Evolutionary conservation across 2,113 vertebrate genomes (phyloP), one percentile per base, ranked within the genome.

Genomic region (Genyomyrus donnyi): DNA sequence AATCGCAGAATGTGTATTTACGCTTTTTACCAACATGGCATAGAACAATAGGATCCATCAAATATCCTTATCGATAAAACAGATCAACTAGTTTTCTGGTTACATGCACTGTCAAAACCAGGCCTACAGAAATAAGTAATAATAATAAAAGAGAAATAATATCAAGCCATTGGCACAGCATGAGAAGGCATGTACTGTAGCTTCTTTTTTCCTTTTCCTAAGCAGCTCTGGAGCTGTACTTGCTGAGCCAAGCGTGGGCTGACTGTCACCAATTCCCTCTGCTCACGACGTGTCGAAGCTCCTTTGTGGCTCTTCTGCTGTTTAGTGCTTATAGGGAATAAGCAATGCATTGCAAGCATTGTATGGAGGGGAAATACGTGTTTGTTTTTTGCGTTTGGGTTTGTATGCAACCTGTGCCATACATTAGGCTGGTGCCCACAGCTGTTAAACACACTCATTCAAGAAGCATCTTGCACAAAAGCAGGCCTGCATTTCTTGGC

Each of bases 161-260:
- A 27, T 15, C 11, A 35, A 39, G 49, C 48, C 50, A 19, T 35
- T 87, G 85, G 85, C 50, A 35, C 50, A 49, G 85, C n/a, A 87
- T 35, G 85, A 87, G 21, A 52, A 53, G 27, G 15, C 53, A 2
- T 46, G 27, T 35, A 35, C 35, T 35, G 35, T 52, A 46, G 85
- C 46, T 88, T 35, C 19, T 53, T 45, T 56, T 56, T 45, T 56
- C 35, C 45, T 6, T 58, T 56, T 52, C 53, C 87, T 31, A 4
- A 24, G 35, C 31, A 62, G 17, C 52, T 39, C 27, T 56, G 31
- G 50, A 56, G 31, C 48, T 48, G 21, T 50, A 52, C 39, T 86
- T n/a, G 84, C 48, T n/a, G 84, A 49, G 87, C 87, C 48, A 39
- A 45, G 87, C 39, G 87, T 88, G 87, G 87, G 87, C 35, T n/a